These are phyloP conservation scores for Trachymyrmex septentrionalis DNA, from an alignment of 1,140 invertebrate genomes.

Conservation along the genomic window DNA sequence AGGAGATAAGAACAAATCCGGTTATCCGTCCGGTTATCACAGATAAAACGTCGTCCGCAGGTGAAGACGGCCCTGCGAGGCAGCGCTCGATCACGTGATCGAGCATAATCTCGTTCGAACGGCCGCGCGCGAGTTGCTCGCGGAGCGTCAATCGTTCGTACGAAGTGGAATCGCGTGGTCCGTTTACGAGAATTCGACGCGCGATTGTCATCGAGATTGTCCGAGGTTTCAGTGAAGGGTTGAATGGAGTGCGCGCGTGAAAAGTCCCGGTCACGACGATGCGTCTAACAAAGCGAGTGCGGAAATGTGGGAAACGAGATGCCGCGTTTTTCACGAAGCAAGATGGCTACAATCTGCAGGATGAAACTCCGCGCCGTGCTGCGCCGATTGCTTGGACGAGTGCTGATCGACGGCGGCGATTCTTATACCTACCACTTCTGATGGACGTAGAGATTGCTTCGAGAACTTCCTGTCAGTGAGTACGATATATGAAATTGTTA, in stretches of 20 bases:
- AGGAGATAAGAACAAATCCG: too few species aligned
- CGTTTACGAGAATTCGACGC: background rate
- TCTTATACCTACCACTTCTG: background rate
- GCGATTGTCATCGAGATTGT: background rate
- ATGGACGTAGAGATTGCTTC: background rate
- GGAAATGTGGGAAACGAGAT: background rate
- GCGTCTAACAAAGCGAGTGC: background rate
- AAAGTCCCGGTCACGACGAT: background rate
- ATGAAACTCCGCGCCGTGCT: background rate
- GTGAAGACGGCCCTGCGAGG: background rate
- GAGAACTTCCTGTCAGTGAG: background rate
- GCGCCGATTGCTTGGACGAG: background rate
- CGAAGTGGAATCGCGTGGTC: background rate
- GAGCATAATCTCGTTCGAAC: background rate
- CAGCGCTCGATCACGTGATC: conserved; percentile 13
- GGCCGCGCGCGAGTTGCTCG: background rate
- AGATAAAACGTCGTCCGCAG: background rate
- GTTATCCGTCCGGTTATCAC: background rate
- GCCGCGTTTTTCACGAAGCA: background rate
- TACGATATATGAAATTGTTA: background rate
- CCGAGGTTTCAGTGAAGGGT: background rate
- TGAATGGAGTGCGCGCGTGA: background rate
- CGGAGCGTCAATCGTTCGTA: background rate
- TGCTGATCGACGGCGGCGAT: background rate
- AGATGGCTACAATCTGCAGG: background rate